Conservation (phyloP, 2,888 invertebrate genomes). For the Andrena camellia region DNA sequence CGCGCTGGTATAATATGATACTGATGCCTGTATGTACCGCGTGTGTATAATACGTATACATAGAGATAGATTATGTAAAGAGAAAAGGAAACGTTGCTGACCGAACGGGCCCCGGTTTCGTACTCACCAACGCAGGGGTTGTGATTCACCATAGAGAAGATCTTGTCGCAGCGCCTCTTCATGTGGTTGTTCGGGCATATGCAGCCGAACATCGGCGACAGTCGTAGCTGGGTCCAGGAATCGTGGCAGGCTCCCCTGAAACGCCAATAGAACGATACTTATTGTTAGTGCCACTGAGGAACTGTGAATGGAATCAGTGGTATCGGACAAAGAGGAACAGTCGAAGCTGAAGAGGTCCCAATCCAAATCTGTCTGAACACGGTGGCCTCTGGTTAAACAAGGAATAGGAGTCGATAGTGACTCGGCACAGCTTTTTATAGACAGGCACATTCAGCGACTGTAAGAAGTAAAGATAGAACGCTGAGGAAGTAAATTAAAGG, state of each 20-base stretch:
- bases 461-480: too few species aligned
- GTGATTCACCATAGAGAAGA: slow-evolving; percentile 95
- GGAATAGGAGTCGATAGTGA: too few species aligned
- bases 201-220: slow-evolving; percentile 96
- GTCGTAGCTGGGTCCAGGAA: slow-evolving; percentile 94
- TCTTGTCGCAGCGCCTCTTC: slow-evolving; percentile 94
- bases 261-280: slow-evolving; percentile 52
- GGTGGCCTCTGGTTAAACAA: too few species aligned
- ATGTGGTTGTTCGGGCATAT: slow-evolving; percentile 96
- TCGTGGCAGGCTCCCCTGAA: slow-evolving; percentile 93
- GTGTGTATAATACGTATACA: slow-evolving; percentile 40
- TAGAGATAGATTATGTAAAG: slow-evolving; percentile 37
- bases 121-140: slow-evolving; percentile 97
- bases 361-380: too few species aligned
- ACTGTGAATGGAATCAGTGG: too few species aligned
- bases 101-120: slow-evolving; percentile 21
- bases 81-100: slow-evolving; percentile 37
- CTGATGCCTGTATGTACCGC: slow-evolving; percentile 40
- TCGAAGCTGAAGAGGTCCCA: too few species aligned
- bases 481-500: too few species aligned
- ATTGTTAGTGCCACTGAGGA: neutral
- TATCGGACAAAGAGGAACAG: too few species aligned
- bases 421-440: too few species aligned
- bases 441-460: too few species aligned
- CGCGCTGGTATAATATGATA: slow-evolving; percentile 33